Evolutionary conservation across 2,113 vertebrate genomes (phyloP).

Genomic region (Calyptomena viridis): DNA sequence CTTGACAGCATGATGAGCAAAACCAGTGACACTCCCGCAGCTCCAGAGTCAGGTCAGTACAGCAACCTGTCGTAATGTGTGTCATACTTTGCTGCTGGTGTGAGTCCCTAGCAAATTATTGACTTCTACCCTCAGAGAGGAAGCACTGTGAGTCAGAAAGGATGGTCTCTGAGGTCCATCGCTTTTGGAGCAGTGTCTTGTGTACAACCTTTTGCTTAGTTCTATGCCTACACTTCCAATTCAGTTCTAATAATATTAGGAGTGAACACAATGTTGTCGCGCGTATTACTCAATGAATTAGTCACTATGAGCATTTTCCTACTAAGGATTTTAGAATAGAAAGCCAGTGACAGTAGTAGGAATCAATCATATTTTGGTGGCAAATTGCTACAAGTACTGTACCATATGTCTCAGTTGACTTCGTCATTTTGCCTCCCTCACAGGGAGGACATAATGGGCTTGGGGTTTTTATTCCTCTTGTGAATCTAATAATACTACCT

Average conservation of each 20-base stretch:
- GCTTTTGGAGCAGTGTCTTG: neutral
- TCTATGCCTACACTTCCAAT: conserved; percentile 18
- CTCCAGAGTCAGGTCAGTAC: neutral
- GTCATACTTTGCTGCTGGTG: neutral
- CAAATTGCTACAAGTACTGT: neutral
- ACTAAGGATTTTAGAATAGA: conserved; percentile 36
- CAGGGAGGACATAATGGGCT: neutral
- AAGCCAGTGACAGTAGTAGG: conserved; percentile 11
- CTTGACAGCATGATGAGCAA: neutral
- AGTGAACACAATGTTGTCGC: neutral
- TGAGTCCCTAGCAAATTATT: neutral
- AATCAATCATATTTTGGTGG: conserved; percentile 22
- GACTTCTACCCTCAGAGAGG: neutral
- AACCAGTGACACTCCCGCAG: neutral
- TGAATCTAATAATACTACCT: neutral
- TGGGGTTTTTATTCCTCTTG: neutral
- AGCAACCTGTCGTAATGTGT: neutral
- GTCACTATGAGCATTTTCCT: neutral
- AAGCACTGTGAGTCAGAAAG: conserved; percentile 26
- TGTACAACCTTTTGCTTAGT: neutral
- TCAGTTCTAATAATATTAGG: conserved; percentile 9
- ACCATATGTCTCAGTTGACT: conserved; percentile 21
- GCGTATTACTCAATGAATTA: neutral
- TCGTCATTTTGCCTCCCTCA: neutral
- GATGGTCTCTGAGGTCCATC: neutral